Evolutionary conservation across 2,888 invertebrate species (phyloP).

Genomic region (Alentia gelatinosa): DNA sequence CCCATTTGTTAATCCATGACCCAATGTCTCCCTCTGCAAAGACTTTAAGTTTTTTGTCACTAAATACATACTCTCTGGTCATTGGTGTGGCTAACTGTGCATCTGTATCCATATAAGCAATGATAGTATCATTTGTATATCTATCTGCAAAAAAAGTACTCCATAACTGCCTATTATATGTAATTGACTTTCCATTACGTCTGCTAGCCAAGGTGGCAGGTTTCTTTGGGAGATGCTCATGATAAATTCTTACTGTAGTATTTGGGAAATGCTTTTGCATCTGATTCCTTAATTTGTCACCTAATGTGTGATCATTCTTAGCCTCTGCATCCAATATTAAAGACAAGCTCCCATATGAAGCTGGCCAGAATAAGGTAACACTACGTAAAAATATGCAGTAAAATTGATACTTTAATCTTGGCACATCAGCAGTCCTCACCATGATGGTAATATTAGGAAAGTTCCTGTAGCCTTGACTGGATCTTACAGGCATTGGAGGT

Average conservation of each 20-base stretch:
- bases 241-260: neutral
- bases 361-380: neutral
- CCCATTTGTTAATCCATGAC: neutral
- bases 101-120: neutral
- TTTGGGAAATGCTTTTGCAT: neutral
- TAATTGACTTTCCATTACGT: neutral
- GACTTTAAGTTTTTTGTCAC: neutral
- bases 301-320: neutral
- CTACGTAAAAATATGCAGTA: neutral
- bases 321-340: neutral
- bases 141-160: neutral
- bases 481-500: too few relatives aligned
- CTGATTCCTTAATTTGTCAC: neutral
- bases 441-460: neutral
- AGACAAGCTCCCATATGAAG: neutral
- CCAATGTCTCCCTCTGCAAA: neutral
- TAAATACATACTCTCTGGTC: neutral
- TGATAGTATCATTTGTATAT: neutral
- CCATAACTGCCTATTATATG: neutral
- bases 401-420: neutral
- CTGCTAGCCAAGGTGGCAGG: neutral
- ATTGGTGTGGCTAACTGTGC: neutral
- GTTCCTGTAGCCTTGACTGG: too few relatives aligned
- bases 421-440: neutral
- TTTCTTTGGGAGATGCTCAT: neutral